Conservation (phyloP, 2,113 vertebrate genomes). For the Carassius auratus region DNA sequence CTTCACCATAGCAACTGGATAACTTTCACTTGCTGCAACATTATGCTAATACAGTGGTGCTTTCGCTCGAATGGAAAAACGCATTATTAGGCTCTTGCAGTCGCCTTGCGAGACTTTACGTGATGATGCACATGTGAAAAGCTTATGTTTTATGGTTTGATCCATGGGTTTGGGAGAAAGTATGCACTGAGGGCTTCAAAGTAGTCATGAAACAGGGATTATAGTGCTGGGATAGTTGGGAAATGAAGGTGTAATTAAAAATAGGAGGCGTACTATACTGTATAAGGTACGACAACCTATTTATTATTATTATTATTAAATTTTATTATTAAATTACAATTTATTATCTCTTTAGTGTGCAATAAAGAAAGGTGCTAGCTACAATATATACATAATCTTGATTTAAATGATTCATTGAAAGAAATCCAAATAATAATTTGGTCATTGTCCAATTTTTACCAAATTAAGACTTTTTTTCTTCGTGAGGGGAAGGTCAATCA, state of each 20-base stretch:
- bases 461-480: too few relatives aligned
- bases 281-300: background rate
- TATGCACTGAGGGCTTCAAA: background rate
- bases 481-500: background rate
- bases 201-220: background rate
- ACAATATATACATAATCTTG: too few relatives aligned
- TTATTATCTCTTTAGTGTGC: too few relatives aligned
- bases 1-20: conserved; percentile 36
- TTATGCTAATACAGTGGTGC: conserved; percentile 6
- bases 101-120: background rate
- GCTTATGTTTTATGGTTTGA: background rate
- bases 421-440: too few relatives aligned
- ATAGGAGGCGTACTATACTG: background rate
- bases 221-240: background rate
- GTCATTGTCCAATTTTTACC: too few relatives aligned
- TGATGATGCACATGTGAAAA: background rate
- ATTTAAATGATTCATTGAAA: too few relatives aligned
- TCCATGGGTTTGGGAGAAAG: background rate
- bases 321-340: too few relatives aligned
- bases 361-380: too few relatives aligned
- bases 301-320: too few relatives aligned
- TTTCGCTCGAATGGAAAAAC: background rate
- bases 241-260: background rate
- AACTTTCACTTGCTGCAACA: conserved; percentile 22
- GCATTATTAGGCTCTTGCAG: conserved; percentile 10